Conservation (phyloP, 2,888 invertebrate species). For the Blastobasis adustella region DNA sequence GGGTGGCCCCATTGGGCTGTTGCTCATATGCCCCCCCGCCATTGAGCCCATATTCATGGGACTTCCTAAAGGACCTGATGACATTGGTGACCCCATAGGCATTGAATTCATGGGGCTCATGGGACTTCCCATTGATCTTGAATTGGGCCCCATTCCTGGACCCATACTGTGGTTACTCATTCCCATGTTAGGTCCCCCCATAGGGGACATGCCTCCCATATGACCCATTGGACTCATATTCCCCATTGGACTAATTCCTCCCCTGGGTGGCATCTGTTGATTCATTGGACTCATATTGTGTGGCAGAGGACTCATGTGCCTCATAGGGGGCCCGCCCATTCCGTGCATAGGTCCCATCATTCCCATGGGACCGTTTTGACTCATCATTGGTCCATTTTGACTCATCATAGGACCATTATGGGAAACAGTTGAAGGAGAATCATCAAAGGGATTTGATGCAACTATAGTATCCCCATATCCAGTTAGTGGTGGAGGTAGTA, state of each 20-base stretch:
- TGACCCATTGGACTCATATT: slow-evolving; percentile 82
- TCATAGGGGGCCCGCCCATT: slow-evolving; percentile 78
- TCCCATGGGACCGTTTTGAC: slow-evolving; percentile 80
- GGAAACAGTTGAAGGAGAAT: slow-evolving; percentile 81
- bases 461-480: slow-evolving; percentile 96
- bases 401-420: slow-evolving; percentile 77
- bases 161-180: slow-evolving; percentile 78
- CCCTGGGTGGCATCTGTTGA: slow-evolving; percentile 77
- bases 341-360: slow-evolving; percentile 77
- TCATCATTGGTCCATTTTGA: slow-evolving; percentile 79
- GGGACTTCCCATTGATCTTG: slow-evolving; percentile 81
- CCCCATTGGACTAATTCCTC: slow-evolving; percentile 80
- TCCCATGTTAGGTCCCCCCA: slow-evolving; percentile 82
- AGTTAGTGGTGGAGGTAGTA: slow-evolving; percentile 89
- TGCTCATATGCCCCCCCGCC: slow-evolving; percentile 78
- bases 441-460: slow-evolving; percentile 96
- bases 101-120: slow-evolving; percentile 84
- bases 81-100: slow-evolving; percentile 83
- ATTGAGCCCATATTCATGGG: slow-evolving; percentile 82
- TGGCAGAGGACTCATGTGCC: slow-evolving; percentile 77
- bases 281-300: slow-evolving; percentile 78
- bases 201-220: slow-evolving; percentile 81
- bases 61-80: slow-evolving; percentile 81
- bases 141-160: slow-evolving; percentile 72
- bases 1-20: slow-evolving; percentile 84